Evolutionary conservation across 2,113 vertebrate species (phyloP), one percentile per base, ranked within the genome.

Genomic region (Rhegmatorhina hoffmannsi): DNA sequence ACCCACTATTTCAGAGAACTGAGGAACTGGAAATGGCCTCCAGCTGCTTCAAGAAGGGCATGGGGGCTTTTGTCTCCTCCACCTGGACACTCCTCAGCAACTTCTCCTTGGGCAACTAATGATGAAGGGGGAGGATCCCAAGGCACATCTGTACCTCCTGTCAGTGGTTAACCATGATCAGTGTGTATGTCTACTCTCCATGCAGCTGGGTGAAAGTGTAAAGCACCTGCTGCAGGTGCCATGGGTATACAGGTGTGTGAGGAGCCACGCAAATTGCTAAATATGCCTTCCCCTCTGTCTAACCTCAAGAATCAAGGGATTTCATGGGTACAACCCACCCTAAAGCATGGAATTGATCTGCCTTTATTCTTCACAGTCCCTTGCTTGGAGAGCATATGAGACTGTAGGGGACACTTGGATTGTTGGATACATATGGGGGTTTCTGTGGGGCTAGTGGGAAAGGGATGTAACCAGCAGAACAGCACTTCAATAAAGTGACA

Each of bases 211-310:
- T 11, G 23, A 7, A 60, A 47, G 47, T 3, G 10, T 43, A 33
- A 83, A 33, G 26, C 15, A 44, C 12, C 18, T 67, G 29, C 9
- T 63, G 5, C 16, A 4, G 14, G 43, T 75, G 28, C 28, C 21
- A 9, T 11, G 11, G 11, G 7, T 49, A 7, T 43, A 29, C 0
- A 1, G 5, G 10, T 47, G 7, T 1, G 1, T 0, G 2, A 89
- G 17, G 58, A 76, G 7, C 0, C 0, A 11, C 10, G 9, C 3
- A 63, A 67, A 38, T 36, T 31, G 25, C 28, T 53, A 25, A 59
- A 72, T 56, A 83, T 67, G 7, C 33, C 38, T 76, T 84, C 38
- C 15, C 8, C 4, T 46, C 47, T 85, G 43, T n/a, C n/a, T 58
- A 75, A 63, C 20, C 9, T 28, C 50, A 75, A 18, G 16, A 67